phyloP scores from a whole-genome alignment of 2,888 invertebrate genomes.

The Invenusta paracnida region DNA sequence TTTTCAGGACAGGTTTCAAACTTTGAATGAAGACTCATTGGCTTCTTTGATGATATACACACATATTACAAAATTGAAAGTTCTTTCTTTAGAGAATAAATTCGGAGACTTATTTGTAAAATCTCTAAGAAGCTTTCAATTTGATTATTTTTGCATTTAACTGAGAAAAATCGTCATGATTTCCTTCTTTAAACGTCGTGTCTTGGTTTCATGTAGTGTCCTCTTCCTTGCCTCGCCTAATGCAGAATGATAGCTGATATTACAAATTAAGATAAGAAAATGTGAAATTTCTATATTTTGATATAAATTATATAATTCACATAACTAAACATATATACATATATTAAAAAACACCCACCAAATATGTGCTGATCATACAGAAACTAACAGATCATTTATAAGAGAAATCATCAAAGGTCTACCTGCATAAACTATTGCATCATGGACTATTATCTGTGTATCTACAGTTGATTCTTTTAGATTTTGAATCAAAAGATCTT shows the following conservation, averaged over 20 bases:
- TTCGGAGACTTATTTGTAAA: background rate
- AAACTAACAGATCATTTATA: no score
- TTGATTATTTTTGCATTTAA: background rate
- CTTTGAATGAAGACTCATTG: background rate
- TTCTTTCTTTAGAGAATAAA: background rate
- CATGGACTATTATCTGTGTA: no score
- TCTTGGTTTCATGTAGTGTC: background rate
- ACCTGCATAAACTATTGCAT: no score
- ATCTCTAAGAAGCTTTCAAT: background rate
- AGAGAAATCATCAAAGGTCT: no score
- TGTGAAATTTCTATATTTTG: no score
- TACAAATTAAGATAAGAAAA: background rate
- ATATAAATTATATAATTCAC: no score
- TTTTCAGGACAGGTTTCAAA: no score
- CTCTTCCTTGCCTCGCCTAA: background rate
- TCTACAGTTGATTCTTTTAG: no score
- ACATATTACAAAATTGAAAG: background rate
- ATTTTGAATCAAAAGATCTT: no score
- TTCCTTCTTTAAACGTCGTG: background rate
- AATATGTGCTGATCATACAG: no score
- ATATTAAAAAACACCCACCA: no score
- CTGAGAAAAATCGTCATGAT: background rate
- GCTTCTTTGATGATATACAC: background rate
- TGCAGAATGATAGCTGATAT: background rate
- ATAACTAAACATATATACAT: no score